Conservation (phyloP, 2,888 invertebrate species). For the Lasius fuliginosus region DNA sequence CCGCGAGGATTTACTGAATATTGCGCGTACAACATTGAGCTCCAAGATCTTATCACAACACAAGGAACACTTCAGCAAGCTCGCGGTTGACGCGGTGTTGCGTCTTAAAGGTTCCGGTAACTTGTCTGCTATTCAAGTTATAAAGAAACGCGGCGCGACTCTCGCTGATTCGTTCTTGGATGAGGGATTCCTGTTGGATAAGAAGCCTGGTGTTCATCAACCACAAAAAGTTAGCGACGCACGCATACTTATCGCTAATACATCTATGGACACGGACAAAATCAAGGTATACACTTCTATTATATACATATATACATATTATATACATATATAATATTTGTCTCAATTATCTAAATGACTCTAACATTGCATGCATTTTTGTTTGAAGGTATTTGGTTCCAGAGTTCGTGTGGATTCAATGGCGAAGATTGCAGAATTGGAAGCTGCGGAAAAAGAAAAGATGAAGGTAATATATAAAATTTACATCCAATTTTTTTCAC, state of each 20-base stretch:
- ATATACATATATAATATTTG: background rate
- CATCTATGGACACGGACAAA: conserved; percentile 99
- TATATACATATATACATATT: conserved; percentile 1
- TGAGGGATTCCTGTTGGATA: conserved; percentile 97
- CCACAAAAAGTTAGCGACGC: conserved; percentile 98
- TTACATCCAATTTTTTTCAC: background rate
- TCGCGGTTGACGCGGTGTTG: conserved; percentile 98
- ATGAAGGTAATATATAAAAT: conserved; percentile 91
- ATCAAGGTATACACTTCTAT: conserved; percentile 90
- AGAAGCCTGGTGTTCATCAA: conserved; percentile 99
- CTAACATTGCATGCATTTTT: conserved; percentile 5
- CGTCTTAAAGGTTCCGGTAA: conserved; percentile 98
- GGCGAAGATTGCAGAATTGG: conserved; percentile 98
- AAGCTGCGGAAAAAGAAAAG: conserved; percentile 99
- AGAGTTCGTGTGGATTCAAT: conserved; percentile 97
- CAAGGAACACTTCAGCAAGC: conserved; percentile 97
- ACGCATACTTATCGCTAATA: conserved; percentile 98
- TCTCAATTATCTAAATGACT: conserved; percentile 16
- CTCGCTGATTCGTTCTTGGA: conserved; percentile 98
- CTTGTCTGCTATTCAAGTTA: conserved; percentile 98
- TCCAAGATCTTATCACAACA: conserved; percentile 99
- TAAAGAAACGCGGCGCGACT: conserved; percentile 98
- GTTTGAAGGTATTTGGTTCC: conserved; percentile 93
- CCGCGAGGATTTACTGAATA: conserved; percentile 96
- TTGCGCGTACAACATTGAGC: conserved; percentile 98